Base-by-base conservation (phyloP, 2,888 invertebrate genomes). In the Drosophila limbata region DNA sequence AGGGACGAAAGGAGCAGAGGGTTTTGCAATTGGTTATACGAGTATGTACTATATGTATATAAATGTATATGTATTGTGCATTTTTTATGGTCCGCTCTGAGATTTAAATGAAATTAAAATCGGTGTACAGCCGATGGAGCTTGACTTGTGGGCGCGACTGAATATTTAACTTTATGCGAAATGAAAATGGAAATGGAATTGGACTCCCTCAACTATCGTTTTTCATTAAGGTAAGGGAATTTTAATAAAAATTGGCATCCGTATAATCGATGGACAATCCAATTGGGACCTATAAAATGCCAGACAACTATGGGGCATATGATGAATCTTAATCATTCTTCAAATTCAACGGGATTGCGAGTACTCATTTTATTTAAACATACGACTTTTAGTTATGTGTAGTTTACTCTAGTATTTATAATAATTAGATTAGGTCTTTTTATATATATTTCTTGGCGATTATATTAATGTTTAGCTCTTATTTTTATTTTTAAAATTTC, bases 21-120 rank as follows among this genome's bases (percentile, higher is more conserved):
- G 40, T 62, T 62, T 51, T 71, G 47, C 53, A 37, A 59, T 59
- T 37, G 50, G 35, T 15, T 60, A 45, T 51, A 28, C 28, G 8
- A 28, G 8, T 8, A 60, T 65, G 39, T 57, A 59, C 2, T 21
- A 21, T 21, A 21, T 21, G 21, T 33, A 11, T 50, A 48, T 21
- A 45, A 53, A n/a, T 50, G 15, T 59, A 31, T 65, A 25, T 69
- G 25, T 45, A 55, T 77, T 69, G 64, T 66, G 51, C 33, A 66
- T 51, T 75, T 86, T 84, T 80, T 80, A 82, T 80, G 72, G 65
- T 25, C 44, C 51, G 50, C 55, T 59, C 73, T 59, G 72, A 75
- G 82, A 82, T 87, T 84, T 84, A 84, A 84, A 84, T 78, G 76
- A 81, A 81, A 84, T 84, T 84, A 78, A 86, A 74, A 80, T 67